Percentiles rank a stretch among this genome's conserved stretches.
phyloP scores from a whole-genome alignment of 2,888 invertebrate genomes.

The Troides helena region DNA sequence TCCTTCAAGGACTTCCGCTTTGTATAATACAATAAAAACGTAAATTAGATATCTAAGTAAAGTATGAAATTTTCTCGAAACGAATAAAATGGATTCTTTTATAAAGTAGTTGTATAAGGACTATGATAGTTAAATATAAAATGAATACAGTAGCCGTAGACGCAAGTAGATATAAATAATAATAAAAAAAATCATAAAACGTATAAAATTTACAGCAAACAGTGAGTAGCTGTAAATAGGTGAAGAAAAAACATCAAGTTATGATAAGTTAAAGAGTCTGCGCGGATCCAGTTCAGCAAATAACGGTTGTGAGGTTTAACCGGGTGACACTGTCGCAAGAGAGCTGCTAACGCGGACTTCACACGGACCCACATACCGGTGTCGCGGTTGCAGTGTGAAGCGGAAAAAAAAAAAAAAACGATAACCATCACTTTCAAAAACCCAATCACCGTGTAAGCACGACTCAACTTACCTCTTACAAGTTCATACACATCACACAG shows the following conservation, averaged over 20 bases:
- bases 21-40: too few relatives aligned
- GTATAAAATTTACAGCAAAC: neutral
- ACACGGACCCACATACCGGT: constrained; percentile 32
- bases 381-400: constrained; percentile 32
- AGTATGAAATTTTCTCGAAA: neutral
- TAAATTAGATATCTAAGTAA: too few relatives aligned
- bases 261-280: constrained; percentile 10
- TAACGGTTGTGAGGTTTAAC: constrained; percentile 31
- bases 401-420: constrained; percentile 30
- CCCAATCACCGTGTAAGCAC: constrained; percentile 38
- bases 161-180: neutral
- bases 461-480: constrained; percentile 53
- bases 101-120: neutral
- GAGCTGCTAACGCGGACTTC: constrained; percentile 34
- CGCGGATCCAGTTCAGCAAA: constrained; percentile 10
- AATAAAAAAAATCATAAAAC: neutral
- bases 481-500: constrained; percentile 53
- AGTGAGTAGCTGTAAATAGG: neutral
- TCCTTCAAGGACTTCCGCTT: neutral
- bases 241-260: constrained; percentile 9
- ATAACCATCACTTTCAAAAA: constrained; percentile 40
- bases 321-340: constrained; percentile 34
- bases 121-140: neutral
- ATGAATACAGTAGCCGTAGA: neutral
- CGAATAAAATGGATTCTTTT: neutral